Evolutionary conservation across 2,797 vertebrate genomes (phyloP).

Genomic region (Rhinophrynus dorsalis): DNA sequence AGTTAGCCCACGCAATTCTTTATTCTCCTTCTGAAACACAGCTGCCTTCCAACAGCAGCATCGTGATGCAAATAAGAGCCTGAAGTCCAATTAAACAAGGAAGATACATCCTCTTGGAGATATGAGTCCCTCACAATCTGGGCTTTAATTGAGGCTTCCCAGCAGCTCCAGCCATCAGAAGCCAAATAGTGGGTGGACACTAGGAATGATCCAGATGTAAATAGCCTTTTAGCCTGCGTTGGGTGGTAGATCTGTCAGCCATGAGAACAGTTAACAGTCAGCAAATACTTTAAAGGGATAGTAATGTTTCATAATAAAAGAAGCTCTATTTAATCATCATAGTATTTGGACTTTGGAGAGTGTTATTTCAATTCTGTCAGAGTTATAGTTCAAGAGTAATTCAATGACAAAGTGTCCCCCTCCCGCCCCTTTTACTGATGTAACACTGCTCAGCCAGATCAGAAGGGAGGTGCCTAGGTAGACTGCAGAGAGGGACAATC

Average conservation of each 20-base stretch:
- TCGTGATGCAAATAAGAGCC: neutral
- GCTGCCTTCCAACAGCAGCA: neutral
- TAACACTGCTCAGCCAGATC: too few species aligned
- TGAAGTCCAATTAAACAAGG: neutral
- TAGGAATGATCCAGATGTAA: neutral
- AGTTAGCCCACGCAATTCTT: conserved; percentile 28
- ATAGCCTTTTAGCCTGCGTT: neutral
- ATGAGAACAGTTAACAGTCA: neutral
- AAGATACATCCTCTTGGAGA: neutral
- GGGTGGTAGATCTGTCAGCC: neutral
- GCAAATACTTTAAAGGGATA: too few species aligned
- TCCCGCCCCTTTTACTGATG: too few species aligned
- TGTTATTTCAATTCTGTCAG: too few species aligned
- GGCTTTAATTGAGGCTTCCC: neutral
- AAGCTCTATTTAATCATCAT: too few species aligned
- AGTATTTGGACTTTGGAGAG: too few species aligned
- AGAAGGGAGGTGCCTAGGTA: too few species aligned
- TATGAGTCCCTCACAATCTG: neutral
- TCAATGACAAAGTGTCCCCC: too few species aligned
- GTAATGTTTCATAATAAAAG: too few species aligned
- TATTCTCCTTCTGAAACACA: neutral
- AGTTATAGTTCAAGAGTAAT: too few species aligned
- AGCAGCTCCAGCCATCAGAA: too few species aligned
- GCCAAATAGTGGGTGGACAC: neutral
- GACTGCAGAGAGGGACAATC: too few species aligned